These are phyloP conservation scores for Leptinotarsa lineolata DNA, from an alignment of 1,140 invertebrate species.

Conservation along the genomic window DNA sequence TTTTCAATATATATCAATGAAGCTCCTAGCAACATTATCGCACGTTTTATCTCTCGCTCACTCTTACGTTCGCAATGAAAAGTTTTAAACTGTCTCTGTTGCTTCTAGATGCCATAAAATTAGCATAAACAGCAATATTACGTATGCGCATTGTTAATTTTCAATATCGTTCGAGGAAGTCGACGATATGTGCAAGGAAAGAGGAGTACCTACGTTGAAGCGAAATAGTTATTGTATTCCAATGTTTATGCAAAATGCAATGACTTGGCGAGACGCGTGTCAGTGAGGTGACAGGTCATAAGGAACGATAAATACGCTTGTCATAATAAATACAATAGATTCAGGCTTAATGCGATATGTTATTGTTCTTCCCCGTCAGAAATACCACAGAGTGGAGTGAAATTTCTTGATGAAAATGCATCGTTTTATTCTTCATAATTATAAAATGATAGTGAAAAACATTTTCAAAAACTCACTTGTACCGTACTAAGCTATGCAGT, in stretches of 20 bases:
- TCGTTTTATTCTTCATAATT: too few relatives aligned
- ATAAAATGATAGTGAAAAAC: too few relatives aligned
- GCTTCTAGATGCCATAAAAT: neutral
- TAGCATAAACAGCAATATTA: neutral
- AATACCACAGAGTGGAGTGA: neutral
- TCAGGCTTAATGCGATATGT: neutral
- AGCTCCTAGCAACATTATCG: too few relatives aligned
- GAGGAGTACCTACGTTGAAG: too few relatives aligned
- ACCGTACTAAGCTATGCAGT: too few relatives aligned
- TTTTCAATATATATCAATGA: too few relatives aligned
- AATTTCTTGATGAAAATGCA: neutral
- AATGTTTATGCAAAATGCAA: slow-evolving; percentile 2
- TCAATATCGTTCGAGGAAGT: neutral
- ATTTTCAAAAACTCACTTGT: too few relatives aligned
- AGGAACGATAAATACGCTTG: neutral
- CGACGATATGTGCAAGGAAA: neutral
- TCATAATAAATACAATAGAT: slow-evolving; percentile 7
- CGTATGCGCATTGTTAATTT: neutral
- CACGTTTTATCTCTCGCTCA: neutral
- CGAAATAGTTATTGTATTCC: neutral
- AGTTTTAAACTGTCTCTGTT: neutral
- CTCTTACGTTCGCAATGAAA: neutral
- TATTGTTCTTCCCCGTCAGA: neutral
- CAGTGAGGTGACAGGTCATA: slow-evolving; percentile 2
- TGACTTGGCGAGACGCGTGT: neutral